Evolutionary conservation across 2,113 vertebrate genomes (phyloP), one percentile per base, ranked within the genome.

Genomic region (Eidolon helvum): DNA sequence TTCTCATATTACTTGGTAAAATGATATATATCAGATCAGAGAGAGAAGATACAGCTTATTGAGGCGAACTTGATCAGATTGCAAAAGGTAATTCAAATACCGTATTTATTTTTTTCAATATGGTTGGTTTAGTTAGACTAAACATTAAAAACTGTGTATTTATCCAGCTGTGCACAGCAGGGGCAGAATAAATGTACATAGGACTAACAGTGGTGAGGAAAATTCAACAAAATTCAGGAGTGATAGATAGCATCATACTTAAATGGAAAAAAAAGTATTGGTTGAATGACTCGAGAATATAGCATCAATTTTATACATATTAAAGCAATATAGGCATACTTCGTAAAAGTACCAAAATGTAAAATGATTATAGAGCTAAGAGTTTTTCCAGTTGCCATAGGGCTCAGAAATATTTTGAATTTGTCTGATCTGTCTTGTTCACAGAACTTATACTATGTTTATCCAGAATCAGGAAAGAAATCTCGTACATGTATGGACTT

Each of bases 1-100:
- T 95, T 97, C 74, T 84, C 4, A 72, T 90, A 74, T 75, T 97
- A 30, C 40, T 87, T 97, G 45, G 43, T 95, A 28, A 95, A 95
- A 53, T 65, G 0, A 38, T 82, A 10, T 94, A 57, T 90, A 97
- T 97, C 43, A 40, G 2, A 92, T 83, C 38, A 82, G 33, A 14
- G 63, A 97, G 77, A 63, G 85, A 96, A 96, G 77, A 82, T 7
- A 66, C 3, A 95, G 78, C 45, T 82, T 92, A 61, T 2, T 83
- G 24, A 94, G 78, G 40, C 43, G 92, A 97, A 89, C 40, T 96
- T 97, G 91, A 65, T 88, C 43, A 87, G 68, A 92, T 90, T 83
- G 35, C 88, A 61, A 90, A 97, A 96, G 65, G 35, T 59, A 94
- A 93, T 83, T 75, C 30, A 95, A 26, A 24, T 75, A 90, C 2